Percentiles rank a stretch among this genome's conserved stretches.
Conservation (phyloP, 2,113 vertebrate genomes). For the Agelaius tricolor region DNA sequence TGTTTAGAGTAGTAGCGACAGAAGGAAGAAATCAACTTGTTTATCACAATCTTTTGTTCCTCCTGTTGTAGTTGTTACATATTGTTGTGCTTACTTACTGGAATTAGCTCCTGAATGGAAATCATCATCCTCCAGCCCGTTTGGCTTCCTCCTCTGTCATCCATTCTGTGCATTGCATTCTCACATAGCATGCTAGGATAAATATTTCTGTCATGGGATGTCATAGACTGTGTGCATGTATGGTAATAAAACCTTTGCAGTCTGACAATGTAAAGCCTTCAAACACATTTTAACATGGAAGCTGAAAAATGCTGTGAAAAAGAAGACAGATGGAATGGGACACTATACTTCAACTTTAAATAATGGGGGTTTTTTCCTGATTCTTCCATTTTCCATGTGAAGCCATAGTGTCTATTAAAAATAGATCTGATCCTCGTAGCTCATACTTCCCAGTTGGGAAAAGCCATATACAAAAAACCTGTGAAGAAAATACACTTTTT, state of each 20-base stretch:
- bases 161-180: neutral
- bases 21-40: neutral
- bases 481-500: neutral
- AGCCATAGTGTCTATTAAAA: neutral
- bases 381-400: neutral
- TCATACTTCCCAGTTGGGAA: neutral
- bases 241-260: neutral
- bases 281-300: neutral
- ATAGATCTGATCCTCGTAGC: neutral
- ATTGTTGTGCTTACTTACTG: neutral
- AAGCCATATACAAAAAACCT: neutral
- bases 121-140: neutral
- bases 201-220: neutral
- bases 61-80: neutral
- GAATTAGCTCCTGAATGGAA: neutral
- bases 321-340: too few relatives aligned
- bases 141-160: neutral
- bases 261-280: rapidly evolving
- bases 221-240: neutral
- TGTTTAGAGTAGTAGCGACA: neutral
- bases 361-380: neutral
- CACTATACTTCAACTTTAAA: neutral
- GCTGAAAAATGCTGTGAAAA: neutral
- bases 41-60: neutral
- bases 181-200: neutral